A percentile compares a stretch with the other conserved stretches of the same genome.
Evolutionary conservation across 2,888 invertebrate genomes (phyloP).

Genomic region (Chrysolina oricalcia): DNA sequence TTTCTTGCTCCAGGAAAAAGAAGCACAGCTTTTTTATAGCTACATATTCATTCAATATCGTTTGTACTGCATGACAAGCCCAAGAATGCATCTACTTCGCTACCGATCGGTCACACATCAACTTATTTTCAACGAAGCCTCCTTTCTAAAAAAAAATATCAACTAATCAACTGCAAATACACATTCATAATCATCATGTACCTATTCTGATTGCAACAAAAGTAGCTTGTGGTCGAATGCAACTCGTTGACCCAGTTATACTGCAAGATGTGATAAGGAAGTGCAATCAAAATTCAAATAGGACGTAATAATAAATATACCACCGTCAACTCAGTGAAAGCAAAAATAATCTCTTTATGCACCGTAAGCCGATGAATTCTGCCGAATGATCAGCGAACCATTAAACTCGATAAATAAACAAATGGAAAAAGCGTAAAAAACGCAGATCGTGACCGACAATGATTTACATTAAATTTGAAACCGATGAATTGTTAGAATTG

Average conservation of each 20-base stretch:
- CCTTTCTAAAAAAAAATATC: too few relatives aligned
- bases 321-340: conserved; percentile 48
- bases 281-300: conserved; percentile 19
- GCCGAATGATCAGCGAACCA: conserved; percentile 50
- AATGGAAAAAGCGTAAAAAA: conserved; percentile 52
- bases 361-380: conserved; percentile 39
- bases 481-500: conserved; percentile 58
- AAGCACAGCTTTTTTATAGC: too few relatives aligned
- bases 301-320: conserved; percentile 26
- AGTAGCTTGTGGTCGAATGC: conserved; percentile 13
- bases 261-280: conserved; percentile 29
- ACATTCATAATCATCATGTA: background rate
- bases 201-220: background rate
- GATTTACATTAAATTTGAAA: conserved; percentile 44
- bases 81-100: too few relatives aligned
- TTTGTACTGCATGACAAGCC: too few relatives aligned
- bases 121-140: too few relatives aligned
- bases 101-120: too few relatives aligned
- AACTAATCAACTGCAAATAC: too few relatives aligned
- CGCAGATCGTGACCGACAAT: conserved; percentile 34
- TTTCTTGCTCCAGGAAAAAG: too few relatives aligned
- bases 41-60: too few relatives aligned
- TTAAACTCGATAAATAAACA: conserved; percentile 56
- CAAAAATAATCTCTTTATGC: conserved; percentile 44
- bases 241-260: conserved; percentile 16